Base-by-base conservation (phyloP, 2,888 invertebrate species). In the Sussaba pulchella region DNA sequence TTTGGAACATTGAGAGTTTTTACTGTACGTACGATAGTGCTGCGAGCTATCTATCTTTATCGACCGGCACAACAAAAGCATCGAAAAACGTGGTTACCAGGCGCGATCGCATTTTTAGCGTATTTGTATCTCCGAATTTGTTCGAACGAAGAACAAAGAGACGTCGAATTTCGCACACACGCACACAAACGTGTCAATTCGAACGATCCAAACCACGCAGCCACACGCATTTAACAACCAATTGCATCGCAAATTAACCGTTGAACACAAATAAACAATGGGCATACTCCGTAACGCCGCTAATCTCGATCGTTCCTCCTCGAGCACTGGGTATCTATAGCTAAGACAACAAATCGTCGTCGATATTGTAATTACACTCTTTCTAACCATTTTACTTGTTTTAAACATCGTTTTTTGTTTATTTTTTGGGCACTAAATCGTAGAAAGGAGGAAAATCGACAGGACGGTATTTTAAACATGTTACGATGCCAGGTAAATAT, bases 391-490 rank as follows among this genome's bases (percentile, higher is more conserved):
- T 43, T 5, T 2, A 19, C 4, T 8, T 9, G 8, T 61, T 47
- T 47, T 19, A 59, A 14, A 70, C 2, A 14, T 31, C n/a, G n/a
- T n/a, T n/a, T 1, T 19, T 59, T 50, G 31, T 57, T 26, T 39
- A 61, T 47, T 19, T 43, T 24, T 64, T 19, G 5, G 17, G 17
- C 39, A 36, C n/a, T 63, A 54, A 36, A 72, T 66, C 67, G 43
- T 74, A 81, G 73, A 73, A 81, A 77, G 77, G 77, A 81, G 50
- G 81, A 81, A 24, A 69, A 41, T 36, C 81, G 70, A 43, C 69
- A 69, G 39, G 73, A 81, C 5, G 70, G 66, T 64, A 69, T 59
- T 64, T 41, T 77, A 21, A 43, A 50, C 73, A 69, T 73, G 57
- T 50, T 57, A 41, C 71, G 70, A 14, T 24, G 41, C 52, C 81